These are phyloP conservation scores for Seriola dumerili DNA, from an alignment of 2,113 vertebrate species.

Conservation along the genomic window DNA sequence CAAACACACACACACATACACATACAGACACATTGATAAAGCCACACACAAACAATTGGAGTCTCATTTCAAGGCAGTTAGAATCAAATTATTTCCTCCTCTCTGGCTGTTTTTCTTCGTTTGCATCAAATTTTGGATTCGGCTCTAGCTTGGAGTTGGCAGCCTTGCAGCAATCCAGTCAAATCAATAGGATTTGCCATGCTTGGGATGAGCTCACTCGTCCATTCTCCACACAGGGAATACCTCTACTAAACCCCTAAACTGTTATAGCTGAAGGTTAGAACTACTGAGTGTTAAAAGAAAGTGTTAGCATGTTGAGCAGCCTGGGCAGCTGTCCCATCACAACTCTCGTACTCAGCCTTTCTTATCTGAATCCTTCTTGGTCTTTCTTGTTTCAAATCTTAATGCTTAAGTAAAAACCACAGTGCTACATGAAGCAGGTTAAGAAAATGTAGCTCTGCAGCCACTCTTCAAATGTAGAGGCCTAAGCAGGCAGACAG, in stretches of 20 bases:
- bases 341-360: background rate
- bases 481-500: slow-evolving; percentile 3
- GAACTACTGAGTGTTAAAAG: slow-evolving; percentile 27
- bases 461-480: background rate
- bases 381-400: background rate
- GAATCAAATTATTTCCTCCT: slow-evolving; percentile 46
- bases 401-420: background rate
- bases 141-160: slow-evolving; percentile 35
- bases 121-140: slow-evolving; percentile 48
- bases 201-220: slow-evolving; percentile 56
- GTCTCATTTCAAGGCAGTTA: slow-evolving; percentile 49
- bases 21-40: background rate
- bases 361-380: background rate
- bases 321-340: slow-evolving; percentile 23
- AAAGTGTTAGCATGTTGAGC: slow-evolving; percentile 14
- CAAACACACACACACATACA: background rate
- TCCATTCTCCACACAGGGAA: slow-evolving; percentile 52
- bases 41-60: slow-evolving; percentile 5
- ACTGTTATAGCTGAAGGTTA: slow-evolving; percentile 34
- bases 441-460: background rate
- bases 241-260: slow-evolving; percentile 44
- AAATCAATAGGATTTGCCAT: slow-evolving; percentile 65
- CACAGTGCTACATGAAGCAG: background rate
- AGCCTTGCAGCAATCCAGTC: slow-evolving; percentile 42
- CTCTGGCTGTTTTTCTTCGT: slow-evolving; percentile 31